A percentile compares a stretch with the other conserved stretches of the same genome.
These are phyloP conservation scores for Rhegmatorhina hoffmannsi DNA, from an alignment of 2,113 vertebrate species.

Conservation along the genomic window DNA sequence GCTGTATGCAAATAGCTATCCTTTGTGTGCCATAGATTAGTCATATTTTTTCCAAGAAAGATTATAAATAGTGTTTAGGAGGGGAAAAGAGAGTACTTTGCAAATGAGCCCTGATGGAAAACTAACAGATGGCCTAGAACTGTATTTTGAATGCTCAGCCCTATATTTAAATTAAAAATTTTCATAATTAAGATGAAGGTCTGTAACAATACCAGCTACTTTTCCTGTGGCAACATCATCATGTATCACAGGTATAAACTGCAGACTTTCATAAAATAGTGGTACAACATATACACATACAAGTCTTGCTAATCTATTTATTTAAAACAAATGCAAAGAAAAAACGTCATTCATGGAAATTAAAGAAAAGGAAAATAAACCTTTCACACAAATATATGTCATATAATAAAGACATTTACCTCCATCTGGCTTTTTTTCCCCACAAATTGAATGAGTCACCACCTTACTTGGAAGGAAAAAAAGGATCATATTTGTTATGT, in stretches of 20 bases:
- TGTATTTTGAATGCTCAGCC: slow-evolving; percentile 78
- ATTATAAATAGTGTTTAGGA: slow-evolving; percentile 77
- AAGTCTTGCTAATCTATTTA: slow-evolving; percentile 53
- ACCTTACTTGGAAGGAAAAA: not conserved
- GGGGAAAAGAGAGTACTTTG: slow-evolving; percentile 77
- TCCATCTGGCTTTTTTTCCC: slow-evolving; percentile 48
- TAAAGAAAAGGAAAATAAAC: slow-evolving; percentile 32
- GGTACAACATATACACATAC: slow-evolving; percentile 54
- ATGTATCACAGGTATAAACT: slow-evolving; percentile 64
- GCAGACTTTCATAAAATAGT: slow-evolving; percentile 59
- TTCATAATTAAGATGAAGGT: slow-evolving; percentile 80
- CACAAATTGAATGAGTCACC: slow-evolving; percentile 25
- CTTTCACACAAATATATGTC: not conserved
- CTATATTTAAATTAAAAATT: slow-evolving; percentile 84
- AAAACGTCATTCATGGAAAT: slow-evolving; percentile 52
- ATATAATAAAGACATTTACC: slow-evolving; percentile 43
- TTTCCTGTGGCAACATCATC: slow-evolving; percentile 69
- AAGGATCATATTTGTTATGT: not conserved
- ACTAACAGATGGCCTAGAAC: slow-evolving; percentile 80
- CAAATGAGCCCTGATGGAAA: slow-evolving; percentile 84
- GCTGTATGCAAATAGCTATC: slow-evolving; percentile 75
- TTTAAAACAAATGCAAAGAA: slow-evolving; percentile 34
- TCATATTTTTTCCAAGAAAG: slow-evolving; percentile 79
- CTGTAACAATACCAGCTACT: slow-evolving; percentile 74
- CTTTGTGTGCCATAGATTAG: slow-evolving; percentile 72